Percentiles rank a stretch among this genome's conserved stretches.
These are phyloP conservation scores for Choristoneura rosaceana DNA, from an alignment of 2,888 invertebrate genomes.

Conservation along the genomic window DNA sequence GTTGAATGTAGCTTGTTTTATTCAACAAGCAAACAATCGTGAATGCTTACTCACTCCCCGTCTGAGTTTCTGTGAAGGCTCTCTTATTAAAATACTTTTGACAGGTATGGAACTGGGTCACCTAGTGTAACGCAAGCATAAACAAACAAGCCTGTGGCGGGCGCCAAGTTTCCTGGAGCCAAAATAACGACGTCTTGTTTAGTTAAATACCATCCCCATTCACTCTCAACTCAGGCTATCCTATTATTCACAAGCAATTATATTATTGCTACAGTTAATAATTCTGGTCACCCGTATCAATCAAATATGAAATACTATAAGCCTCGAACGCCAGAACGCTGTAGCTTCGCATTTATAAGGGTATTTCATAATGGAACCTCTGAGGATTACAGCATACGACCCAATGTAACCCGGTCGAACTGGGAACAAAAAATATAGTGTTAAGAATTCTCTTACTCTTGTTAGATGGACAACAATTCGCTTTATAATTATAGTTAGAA, in stretches of 20 bases:
- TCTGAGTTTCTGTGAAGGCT: slow-evolving; percentile 5
- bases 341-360: slow-evolving; percentile 19
- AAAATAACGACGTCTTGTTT: slow-evolving; percentile 55
- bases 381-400: slow-evolving; percentile 7
- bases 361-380: slow-evolving; percentile 11
- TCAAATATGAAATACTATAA: slow-evolving; percentile 28
- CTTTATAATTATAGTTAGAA: not conserved
- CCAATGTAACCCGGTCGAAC: slow-evolving; percentile 4
- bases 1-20: not conserved
- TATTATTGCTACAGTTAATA: slow-evolving; percentile 19
- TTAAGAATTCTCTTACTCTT: not conserved
- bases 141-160: slow-evolving; percentile 57
- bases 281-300: slow-evolving; percentile 30
- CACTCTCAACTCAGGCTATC: slow-evolving; percentile 40
- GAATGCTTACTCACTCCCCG: not conserved
- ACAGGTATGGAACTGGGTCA: slow-evolving; percentile 38
- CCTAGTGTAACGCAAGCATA: slow-evolving; percentile 59
- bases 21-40: not conserved
- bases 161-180: slow-evolving; percentile 62
- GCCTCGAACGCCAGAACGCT: slow-evolving; percentile 10
- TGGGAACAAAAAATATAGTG: not conserved
- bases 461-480: not conserved
- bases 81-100: slow-evolving; percentile 35
- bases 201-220: slow-evolving; percentile 45
- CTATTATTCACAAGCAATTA: slow-evolving; percentile 41